phyloP scores from a whole-genome alignment of 2,888 invertebrate species.

The Euplexia lucipara region DNA sequence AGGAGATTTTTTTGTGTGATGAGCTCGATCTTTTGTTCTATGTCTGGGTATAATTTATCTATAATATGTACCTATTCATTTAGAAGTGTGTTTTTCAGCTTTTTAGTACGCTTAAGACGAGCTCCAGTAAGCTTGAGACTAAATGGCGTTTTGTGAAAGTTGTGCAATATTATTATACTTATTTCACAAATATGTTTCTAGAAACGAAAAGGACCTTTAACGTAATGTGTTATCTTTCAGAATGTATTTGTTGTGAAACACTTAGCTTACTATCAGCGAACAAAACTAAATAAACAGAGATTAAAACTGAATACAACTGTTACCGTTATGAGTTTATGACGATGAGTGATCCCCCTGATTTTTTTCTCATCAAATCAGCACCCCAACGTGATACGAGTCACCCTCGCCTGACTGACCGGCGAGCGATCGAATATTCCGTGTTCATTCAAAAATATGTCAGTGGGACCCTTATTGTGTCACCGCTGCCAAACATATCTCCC shows the following conservation, averaged over 20 bases:
- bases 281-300: slow-evolving; percentile 9
- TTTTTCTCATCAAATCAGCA: slow-evolving; percentile 52
- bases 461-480: slow-evolving; percentile 69
- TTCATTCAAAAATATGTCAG: slow-evolving; percentile 82
- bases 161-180: too few relatives aligned
- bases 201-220: background rate
- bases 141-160: too few relatives aligned
- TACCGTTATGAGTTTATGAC: slow-evolving; percentile 29
- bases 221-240: too few relatives aligned
- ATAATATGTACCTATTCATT: too few relatives aligned
- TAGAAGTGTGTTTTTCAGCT: too few relatives aligned
- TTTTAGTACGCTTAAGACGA: too few relatives aligned
- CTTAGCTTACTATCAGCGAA: background rate
- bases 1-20: too few relatives aligned
- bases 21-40: too few relatives aligned
- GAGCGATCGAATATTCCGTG: slow-evolving; percentile 71
- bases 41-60: too few relatives aligned
- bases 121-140: too few relatives aligned
- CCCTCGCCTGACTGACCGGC: slow-evolving; percentile 65
- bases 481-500: slow-evolving; percentile 61
- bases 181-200: background rate
- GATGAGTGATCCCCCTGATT: slow-evolving; percentile 46
- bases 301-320: slow-evolving; percentile 28
- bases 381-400: slow-evolving; percentile 62
- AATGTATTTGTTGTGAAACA: slow-evolving; percentile 10